Conservation (phyloP, 2,113 vertebrate species). For the Embiotoca jacksoni region DNA sequence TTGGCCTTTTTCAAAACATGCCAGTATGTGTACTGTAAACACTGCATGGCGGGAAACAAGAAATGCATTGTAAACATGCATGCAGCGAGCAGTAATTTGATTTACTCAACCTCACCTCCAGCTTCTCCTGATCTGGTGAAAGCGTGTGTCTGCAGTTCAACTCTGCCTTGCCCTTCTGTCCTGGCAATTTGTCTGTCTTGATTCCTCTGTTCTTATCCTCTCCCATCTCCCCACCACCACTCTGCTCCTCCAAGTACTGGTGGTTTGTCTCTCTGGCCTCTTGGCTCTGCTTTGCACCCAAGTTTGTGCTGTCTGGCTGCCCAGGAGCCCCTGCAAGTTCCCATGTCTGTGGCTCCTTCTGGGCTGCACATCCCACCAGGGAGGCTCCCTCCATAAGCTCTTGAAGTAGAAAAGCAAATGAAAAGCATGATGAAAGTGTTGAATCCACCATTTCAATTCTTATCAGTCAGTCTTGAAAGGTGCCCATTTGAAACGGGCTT, state of each 20-base stretch:
- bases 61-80: not conserved
- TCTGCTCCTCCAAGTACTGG: not conserved
- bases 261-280: constrained; percentile 5
- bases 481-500: not conserved
- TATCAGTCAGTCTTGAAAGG: not conserved
- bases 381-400: constrained; percentile 46
- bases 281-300: constrained; percentile 18
- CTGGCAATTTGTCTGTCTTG: not conserved
- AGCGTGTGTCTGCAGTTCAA: constrained; percentile 6
- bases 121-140: not conserved
- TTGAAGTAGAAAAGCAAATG: constrained; percentile 46
- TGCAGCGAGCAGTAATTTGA: not conserved
- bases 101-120: constrained; percentile 42
- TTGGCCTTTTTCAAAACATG: no score
- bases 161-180: constrained; percentile 5
- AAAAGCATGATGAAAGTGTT: constrained; percentile 2
- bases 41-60: not conserved
- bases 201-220: constrained; percentile 14
- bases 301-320: constrained; percentile 17
- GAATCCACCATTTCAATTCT: not conserved
- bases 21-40: not conserved
- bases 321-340: constrained; percentile 19
- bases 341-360: constrained; percentile 33
- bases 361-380: constrained; percentile 6
- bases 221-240: constrained; percentile 5